Evolutionary conservation across 2,113 vertebrate genomes (phyloP), one percentile per base, ranked within the genome.

Genomic region (Gorsachius goisagi): DNA sequence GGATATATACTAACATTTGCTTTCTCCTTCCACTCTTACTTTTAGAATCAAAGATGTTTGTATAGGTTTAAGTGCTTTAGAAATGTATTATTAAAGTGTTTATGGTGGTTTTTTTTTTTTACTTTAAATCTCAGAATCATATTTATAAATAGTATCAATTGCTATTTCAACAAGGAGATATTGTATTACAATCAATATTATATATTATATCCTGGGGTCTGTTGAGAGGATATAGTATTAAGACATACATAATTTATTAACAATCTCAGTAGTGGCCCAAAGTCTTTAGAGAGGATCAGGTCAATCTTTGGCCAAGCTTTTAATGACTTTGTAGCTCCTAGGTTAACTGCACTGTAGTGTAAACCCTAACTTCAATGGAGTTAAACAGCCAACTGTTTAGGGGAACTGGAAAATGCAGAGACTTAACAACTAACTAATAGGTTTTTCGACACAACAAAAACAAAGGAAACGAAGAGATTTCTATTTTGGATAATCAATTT

Each of bases 401-500:
- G 84, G 74, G 39, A 71, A 89, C 41, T 44, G 35, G 64, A 81
- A 94, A 95, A 93, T 63, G 33, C 37, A 93, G 63, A 85, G 58
- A 32, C 30, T 78, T 74, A 80, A 53, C 63, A 83, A 82, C 37
- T 89, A 92, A 76, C 49, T 74, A 95, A 94, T 72, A 89, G 77
- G 58, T 73, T 94, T 97, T 94, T 97, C 91, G 93, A 67, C 59
- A 66, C 49, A 89, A 88, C 26, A 85, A 89, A 95, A 95, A 10
- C 87, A 93, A 90, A 84, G 59, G 92, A 88, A 96, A 80, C 26
- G 3, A 63, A 85, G 85, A 91, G 86, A 95, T 93, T 97, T 93
- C 93, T 95, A 80, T 95, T 96, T 85, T 41, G 84, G 85, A 95
- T 97, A 96, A 96, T 78, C 82, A 97, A 79, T 95, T 97, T 91